phyloP scores from a whole-genome alignment of 37 sponge, comb jelly and placozoan species.

The Ephydatia muelleri region DNA sequence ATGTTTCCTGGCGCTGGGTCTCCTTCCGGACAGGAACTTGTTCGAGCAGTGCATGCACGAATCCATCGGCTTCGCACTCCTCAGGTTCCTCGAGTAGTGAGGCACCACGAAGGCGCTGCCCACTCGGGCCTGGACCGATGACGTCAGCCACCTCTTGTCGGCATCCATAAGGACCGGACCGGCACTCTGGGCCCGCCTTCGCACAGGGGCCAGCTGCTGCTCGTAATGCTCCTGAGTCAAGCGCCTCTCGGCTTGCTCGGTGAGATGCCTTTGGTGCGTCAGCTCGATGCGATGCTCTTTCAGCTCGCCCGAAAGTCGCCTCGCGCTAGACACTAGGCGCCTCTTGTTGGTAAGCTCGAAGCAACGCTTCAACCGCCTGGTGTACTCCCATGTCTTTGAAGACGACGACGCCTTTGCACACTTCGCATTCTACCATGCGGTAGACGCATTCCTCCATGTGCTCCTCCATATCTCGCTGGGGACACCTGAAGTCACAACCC shows the following conservation, averaged over 20 bases:
- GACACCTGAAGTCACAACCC: slow-evolving; percentile 18
- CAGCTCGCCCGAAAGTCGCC: slow-evolving; percentile 38
- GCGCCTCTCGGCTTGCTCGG: slow-evolving; percentile 71
- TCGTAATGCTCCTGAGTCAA: slow-evolving; percentile 42
- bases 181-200: slow-evolving; percentile 55
- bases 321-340: slow-evolving; percentile 54
- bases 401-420: slow-evolving; percentile 40
- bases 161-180: slow-evolving; percentile 55
- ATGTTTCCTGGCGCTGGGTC: slow-evolving; percentile 64
- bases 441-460: slow-evolving; percentile 60
- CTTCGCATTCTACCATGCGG: slow-evolving; percentile 43
- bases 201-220: slow-evolving; percentile 4
- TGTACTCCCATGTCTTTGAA: slow-evolving; percentile 62
- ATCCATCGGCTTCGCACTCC: slow-evolving; percentile 39
- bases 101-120: slow-evolving; percentile 62
- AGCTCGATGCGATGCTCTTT: slow-evolving; percentile 48
- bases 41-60: slow-evolving; percentile 52
- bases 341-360: slow-evolving; percentile 59
- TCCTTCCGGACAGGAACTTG: slow-evolving; percentile 46
- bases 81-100: slow-evolving; percentile 62
- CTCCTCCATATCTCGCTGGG: slow-evolving; percentile 15
- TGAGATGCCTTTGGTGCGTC: slow-evolving; percentile 45
- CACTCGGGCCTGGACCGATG: slow-evolving; percentile 47
- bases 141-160: background rate
- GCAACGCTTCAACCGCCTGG: slow-evolving; percentile 67